Percentiles rank a stretch among this genome's conserved stretches.
Evolutionary conservation across 2,797 vertebrate species (phyloP).

Genomic region (Rhinoraja longicauda): DNA sequence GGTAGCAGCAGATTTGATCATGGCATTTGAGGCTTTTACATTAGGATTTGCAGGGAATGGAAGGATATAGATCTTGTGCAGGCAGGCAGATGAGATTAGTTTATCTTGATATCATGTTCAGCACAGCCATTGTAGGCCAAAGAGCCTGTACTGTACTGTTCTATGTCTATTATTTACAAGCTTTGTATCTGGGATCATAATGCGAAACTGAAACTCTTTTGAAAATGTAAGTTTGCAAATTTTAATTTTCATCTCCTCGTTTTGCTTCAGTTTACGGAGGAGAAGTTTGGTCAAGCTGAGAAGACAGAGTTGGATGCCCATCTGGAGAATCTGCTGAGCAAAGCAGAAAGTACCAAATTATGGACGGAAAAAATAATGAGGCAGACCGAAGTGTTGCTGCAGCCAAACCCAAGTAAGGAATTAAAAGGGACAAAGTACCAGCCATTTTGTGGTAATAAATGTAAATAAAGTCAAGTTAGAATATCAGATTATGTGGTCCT

Average conservation of each 20-base stretch:
- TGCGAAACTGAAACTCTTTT: background rate
- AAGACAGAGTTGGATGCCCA: constrained; percentile 82
- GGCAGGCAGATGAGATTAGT: too few relatives aligned
- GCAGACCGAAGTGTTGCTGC: constrained; percentile 85
- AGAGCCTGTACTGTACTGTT: too few relatives aligned
- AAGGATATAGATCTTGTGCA: too few relatives aligned
- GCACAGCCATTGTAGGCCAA: too few relatives aligned
- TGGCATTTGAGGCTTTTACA: too few relatives aligned
- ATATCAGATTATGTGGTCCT: background rate
- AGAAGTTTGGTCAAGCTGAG: constrained; percentile 84
- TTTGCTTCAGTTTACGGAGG: constrained; percentile 77
- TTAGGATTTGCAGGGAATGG: too few relatives aligned
- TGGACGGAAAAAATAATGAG: constrained; percentile 88
- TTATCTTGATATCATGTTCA: too few relatives aligned
- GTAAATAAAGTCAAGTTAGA: background rate
- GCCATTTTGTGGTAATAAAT: background rate
- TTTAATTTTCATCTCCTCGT: background rate
- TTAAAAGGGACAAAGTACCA: background rate
- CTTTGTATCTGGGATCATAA: background rate
- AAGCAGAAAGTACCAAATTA: constrained; percentile 79
- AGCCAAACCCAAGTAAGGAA: constrained; percentile 84
- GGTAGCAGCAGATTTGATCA: too few relatives aligned
- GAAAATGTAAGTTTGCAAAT: background rate
- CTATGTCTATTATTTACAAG: too few relatives aligned
- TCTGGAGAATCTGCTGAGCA: constrained; percentile 79